A percentile compares a stretch with the other conserved stretches of the same genome.
Evolutionary conservation across 1,140 invertebrate genomes (phyloP).

Genomic region (Zaprionus camerounensis): DNA sequence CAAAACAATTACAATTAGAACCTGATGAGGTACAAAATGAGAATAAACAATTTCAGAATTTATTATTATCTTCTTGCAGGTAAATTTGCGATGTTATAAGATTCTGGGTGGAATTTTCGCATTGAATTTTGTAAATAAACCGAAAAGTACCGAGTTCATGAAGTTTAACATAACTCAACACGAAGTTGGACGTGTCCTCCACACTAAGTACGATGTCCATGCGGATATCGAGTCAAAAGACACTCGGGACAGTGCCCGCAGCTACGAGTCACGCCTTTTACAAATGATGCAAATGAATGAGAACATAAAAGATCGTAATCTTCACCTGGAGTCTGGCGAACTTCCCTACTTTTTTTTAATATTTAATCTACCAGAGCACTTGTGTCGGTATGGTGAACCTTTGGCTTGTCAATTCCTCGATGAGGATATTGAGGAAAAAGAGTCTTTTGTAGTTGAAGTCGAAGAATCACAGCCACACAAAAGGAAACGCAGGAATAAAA

Average conservation of each 20-base stretch:
- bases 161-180: constrained; percentile 64
- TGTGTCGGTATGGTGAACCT: constrained; percentile 66
- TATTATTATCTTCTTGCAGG: constrained; percentile 27
- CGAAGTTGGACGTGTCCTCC: constrained; percentile 53
- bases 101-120: constrained; percentile 71
- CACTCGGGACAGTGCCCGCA: too few relatives aligned
- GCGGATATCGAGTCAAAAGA: not conserved
- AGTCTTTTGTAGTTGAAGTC: accelerated
- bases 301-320: not conserved
- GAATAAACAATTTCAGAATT: not conserved
- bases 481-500: constrained; percentile 5
- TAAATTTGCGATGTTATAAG: constrained; percentile 62
- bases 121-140: constrained; percentile 57
- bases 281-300: not conserved
- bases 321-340: constrained; percentile 25
- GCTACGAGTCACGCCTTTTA: not conserved
- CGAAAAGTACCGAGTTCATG: constrained; percentile 51
- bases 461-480: not conserved
- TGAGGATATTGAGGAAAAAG: constrained; percentile 23
- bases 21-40: constrained; percentile 49
- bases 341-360: constrained; percentile 56
- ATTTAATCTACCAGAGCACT: constrained; percentile 53
- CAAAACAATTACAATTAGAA: constrained; percentile 36
- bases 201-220: constrained; percentile 26
- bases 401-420: constrained; percentile 64